Evolutionary conservation across 2,113 vertebrate species (phyloP).

Genomic region (Spermophilus dauricus): DNA sequence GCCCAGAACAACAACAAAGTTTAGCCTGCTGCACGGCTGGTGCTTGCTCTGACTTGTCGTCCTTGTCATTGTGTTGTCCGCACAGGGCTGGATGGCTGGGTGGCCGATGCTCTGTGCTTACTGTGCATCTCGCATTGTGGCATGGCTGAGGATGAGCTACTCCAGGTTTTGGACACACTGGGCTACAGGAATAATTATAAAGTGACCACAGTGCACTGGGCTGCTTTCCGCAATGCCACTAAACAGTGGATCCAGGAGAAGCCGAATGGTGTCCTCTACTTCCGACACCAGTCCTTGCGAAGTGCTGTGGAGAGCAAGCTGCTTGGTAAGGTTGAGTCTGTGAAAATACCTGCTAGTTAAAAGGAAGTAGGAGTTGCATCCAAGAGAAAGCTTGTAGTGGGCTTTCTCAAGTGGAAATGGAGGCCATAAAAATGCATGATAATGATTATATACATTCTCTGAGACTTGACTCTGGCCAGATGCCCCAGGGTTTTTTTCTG

Average conservation of each 20-base stretch:
- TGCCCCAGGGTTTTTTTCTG: not conserved
- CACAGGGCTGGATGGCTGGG: conserved; percentile 78
- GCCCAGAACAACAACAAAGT: not conserved
- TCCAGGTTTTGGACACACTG: conserved; percentile 71
- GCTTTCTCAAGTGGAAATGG: not conserved
- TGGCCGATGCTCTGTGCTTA: conserved; percentile 76
- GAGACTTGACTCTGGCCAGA: not conserved
- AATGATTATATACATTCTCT: not conserved
- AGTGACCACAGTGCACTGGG: conserved; percentile 79
- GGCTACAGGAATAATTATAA: conserved; percentile 52
- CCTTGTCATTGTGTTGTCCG: accelerated
- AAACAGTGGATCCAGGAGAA: conserved; percentile 81
- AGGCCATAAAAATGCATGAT: not conserved
- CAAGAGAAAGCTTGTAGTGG: not conserved
- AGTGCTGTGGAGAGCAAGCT: conserved; percentile 53
- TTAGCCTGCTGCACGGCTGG: not conserved
- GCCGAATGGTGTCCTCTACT: conserved; percentile 55
- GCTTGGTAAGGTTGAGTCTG: conserved; percentile 66
- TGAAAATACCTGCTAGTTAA: not conserved
- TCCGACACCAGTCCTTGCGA: conserved; percentile 79
- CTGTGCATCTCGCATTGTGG: conserved; percentile 60
- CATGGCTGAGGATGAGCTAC: conserved; percentile 40
- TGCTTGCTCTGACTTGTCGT: not conserved
- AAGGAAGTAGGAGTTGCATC: not conserved
- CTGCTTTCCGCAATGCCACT: conserved; percentile 64